Conservation (phyloP, 2,888 invertebrate species). For the Agriopis leucophaearia region DNA sequence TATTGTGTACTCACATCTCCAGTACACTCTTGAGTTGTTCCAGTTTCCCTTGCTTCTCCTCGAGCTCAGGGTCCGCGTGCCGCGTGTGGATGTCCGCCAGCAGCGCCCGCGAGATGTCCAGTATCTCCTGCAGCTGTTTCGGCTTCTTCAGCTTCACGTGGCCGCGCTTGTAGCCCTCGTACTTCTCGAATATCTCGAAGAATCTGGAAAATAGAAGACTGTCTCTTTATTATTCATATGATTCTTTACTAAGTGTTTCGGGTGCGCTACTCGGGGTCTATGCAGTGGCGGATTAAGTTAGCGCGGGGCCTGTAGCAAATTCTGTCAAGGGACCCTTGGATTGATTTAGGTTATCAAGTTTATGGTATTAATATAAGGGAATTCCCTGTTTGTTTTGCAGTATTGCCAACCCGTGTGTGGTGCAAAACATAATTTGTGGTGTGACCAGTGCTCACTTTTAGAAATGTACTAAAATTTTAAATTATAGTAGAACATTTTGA, state of each 20-base stretch:
- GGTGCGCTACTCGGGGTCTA: not conserved
- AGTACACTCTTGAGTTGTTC: conserved; percentile 99
- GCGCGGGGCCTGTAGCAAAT: too few species aligned
- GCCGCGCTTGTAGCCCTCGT: conserved; percentile 97
- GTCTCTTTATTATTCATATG: conserved; percentile 31
- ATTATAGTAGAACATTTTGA: too few species aligned
- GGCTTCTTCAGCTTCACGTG: conserved; percentile 99
- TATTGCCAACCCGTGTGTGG: too few species aligned
- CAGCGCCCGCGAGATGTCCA: conserved; percentile 97
- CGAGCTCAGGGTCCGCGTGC: conserved; percentile 96
- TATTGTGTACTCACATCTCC: conserved; percentile 93
- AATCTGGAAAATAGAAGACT: conserved; percentile 87
- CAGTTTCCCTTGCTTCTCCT: conserved; percentile 98
- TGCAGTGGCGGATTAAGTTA: too few species aligned
- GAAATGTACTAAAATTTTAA: too few species aligned
- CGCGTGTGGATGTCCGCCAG: conserved; percentile 95
- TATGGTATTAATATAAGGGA: too few species aligned
- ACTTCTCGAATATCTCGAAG: conserved; percentile 99
- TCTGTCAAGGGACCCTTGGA: too few species aligned
- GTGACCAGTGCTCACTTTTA: too few species aligned
- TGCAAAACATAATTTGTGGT: too few species aligned
- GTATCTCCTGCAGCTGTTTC: conserved; percentile 98
- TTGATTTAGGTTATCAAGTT: too few species aligned
- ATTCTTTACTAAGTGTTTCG: conserved; percentile 9
- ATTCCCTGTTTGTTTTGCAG: too few species aligned